These are phyloP conservation scores for Sarcophaga subvicina DNA, from an alignment of 2,888 invertebrate species.

Conservation along the genomic window DNA sequence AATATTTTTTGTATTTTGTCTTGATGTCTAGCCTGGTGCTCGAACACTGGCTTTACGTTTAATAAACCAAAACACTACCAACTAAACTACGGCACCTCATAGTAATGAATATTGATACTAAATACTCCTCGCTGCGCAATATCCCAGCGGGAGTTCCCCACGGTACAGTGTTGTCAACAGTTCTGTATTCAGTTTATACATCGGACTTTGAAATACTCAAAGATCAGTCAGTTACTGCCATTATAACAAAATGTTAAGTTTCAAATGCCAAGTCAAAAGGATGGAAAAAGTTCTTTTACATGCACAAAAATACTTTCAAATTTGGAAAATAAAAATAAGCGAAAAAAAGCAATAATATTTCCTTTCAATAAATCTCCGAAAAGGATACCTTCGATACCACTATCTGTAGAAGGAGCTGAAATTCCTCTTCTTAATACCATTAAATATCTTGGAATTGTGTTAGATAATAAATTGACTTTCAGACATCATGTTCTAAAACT, in stretches of 20 bases:
- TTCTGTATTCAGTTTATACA: conserved; percentile 7
- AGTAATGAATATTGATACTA: not conserved
- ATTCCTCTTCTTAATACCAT: too few species aligned
- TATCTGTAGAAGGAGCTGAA: not conserved
- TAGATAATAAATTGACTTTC: too few species aligned
- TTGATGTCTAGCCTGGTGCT: too few species aligned
- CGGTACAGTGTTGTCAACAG: not conserved
- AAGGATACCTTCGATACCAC: conserved; percentile 9
- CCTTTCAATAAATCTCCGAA: conserved; percentile 1
- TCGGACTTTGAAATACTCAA: not conserved
- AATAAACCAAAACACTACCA: too few species aligned
- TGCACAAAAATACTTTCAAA: not conserved
- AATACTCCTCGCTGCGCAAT: not conserved
- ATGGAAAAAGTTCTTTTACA: too few species aligned
- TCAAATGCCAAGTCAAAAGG: too few species aligned
- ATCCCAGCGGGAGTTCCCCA: conserved; percentile 5
- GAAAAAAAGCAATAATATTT: conserved; percentile 9
- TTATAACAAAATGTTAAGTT: too few species aligned
- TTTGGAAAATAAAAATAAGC: not conserved
- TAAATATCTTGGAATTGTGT: too few species aligned
- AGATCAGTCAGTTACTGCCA: not conserved
- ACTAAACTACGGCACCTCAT: too few species aligned
- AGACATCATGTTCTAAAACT: too few species aligned
- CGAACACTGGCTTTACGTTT: too few species aligned
- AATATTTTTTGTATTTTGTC: too few species aligned